Conservation (phyloP, 2,888 invertebrate genomes). For the Busseola fusca region DNA sequence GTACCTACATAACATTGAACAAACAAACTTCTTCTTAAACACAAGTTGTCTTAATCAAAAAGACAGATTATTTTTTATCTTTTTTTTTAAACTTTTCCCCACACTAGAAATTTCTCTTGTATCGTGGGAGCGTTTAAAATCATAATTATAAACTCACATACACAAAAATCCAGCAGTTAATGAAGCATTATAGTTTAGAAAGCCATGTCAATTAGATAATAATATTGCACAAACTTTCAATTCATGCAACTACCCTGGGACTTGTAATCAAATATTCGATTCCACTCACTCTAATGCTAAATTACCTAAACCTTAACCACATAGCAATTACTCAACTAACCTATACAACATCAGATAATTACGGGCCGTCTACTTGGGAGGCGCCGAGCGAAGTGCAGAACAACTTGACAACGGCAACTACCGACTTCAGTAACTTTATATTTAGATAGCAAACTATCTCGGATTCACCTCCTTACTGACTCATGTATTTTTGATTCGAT, state of each 20-base stretch:
- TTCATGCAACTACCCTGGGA: not conserved
- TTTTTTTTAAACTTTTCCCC: no score
- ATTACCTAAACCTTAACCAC: slow-evolving; percentile 21
- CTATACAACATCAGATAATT: slow-evolving; percentile 43
- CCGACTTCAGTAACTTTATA: slow-evolving; percentile 42
- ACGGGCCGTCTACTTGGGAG: slow-evolving; percentile 18
- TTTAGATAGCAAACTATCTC: slow-evolving; percentile 52
- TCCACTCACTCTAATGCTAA: slow-evolving; percentile 2
- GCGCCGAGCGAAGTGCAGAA: slow-evolving; percentile 14
- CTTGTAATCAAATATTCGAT: not conserved
- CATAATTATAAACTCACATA: no score
- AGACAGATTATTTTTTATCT: no score
- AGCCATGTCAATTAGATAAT: not conserved
- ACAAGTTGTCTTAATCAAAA: not conserved
- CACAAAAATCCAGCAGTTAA: no score
- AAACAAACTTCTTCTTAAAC: not conserved
- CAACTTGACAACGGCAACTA: slow-evolving; percentile 38
- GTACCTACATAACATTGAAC: not conserved
- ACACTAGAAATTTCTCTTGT: no score
- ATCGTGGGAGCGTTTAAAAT: no score
- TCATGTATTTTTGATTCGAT: slow-evolving; percentile 61
- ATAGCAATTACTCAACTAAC: slow-evolving; percentile 7
- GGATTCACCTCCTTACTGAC: slow-evolving; percentile 36
- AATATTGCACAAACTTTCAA: not conserved
- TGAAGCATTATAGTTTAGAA: not conserved